phyloP scores from a whole-genome alignment of 1,140 invertebrate species.

The Drosophila bipectinata region DNA sequence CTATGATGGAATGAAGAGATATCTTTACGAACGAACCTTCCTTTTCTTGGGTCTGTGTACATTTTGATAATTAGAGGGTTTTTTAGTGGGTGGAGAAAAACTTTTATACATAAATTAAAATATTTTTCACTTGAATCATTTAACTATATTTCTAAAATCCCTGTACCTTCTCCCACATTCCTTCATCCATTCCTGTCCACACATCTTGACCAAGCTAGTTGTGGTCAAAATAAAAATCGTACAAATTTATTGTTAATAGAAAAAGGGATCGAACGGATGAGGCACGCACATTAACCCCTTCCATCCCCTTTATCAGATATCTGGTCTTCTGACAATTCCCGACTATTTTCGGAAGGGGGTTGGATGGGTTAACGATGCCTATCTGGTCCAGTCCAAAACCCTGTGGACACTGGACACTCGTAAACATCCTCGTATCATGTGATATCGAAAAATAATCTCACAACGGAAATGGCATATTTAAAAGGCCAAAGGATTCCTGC shows the following conservation, averaged over 20 bases:
- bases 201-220: conserved; percentile 40
- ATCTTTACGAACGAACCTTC: conserved; percentile 1
- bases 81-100: background rate
- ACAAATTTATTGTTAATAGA: conserved; percentile 83
- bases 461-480: conserved; percentile 80
- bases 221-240: conserved; percentile 62
- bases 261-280: conserved; percentile 67
- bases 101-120: conserved; percentile 7
- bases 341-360: conserved; percentile 18
- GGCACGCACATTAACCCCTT: conserved; percentile 60
- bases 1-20: conserved; percentile 46
- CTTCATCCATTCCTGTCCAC: conserved; percentile 12
- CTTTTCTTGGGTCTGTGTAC: conserved; percentile 21
- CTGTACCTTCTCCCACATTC: conserved; percentile 1
- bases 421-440: conserved; percentile 76
- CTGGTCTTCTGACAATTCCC: too few species aligned
- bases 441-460: conserved; percentile 81
- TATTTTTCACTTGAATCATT: background rate
- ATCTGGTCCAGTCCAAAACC: conserved; percentile 57
- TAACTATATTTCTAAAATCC: background rate
- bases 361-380: conserved; percentile 52
- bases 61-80: conserved; percentile 47
- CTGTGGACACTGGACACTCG: conserved; percentile 62
- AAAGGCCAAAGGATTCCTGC: conserved; percentile 75
- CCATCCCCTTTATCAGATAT: conserved; percentile 6